Evolutionary conservation across 2,113 vertebrate species (phyloP).

Genomic region (Suncus etruscus): DNA sequence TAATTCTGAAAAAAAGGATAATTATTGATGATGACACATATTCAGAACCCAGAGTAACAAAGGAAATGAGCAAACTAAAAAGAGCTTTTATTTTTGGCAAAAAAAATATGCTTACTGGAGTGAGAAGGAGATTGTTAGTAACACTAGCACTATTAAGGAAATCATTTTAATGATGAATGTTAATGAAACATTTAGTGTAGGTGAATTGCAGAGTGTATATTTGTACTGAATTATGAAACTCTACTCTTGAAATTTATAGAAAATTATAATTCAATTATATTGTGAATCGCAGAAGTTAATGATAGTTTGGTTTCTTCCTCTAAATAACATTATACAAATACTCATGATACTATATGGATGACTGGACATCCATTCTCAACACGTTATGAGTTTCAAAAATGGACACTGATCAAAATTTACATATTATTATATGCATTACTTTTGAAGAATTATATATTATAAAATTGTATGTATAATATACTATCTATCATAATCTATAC

Average conservation of each 20-base stretch:
- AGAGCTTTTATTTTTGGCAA: background rate
- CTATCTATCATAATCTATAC: no score
- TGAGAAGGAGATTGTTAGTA: background rate
- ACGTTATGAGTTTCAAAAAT: background rate
- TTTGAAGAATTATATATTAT: background rate
- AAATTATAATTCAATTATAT: background rate
- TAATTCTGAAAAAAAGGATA: background rate
- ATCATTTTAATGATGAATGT: background rate
- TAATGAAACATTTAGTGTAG: background rate
- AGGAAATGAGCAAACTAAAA: background rate
- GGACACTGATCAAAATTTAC: background rate
- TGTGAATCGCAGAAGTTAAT: background rate
- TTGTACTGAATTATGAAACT: background rate
- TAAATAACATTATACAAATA: background rate
- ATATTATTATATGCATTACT: background rate
- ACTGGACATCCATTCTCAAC: background rate
- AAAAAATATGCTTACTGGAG: no score
- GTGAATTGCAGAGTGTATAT: background rate
- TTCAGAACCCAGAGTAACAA: background rate
- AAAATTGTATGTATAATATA: no score
- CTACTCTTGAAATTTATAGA: background rate
- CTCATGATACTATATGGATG: background rate
- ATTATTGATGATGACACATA: background rate
- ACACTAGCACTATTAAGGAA: background rate
- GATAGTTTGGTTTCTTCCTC: background rate